Conservation (phyloP, 2,113 vertebrate species). For the Emydocephalus ijimae region DNA sequence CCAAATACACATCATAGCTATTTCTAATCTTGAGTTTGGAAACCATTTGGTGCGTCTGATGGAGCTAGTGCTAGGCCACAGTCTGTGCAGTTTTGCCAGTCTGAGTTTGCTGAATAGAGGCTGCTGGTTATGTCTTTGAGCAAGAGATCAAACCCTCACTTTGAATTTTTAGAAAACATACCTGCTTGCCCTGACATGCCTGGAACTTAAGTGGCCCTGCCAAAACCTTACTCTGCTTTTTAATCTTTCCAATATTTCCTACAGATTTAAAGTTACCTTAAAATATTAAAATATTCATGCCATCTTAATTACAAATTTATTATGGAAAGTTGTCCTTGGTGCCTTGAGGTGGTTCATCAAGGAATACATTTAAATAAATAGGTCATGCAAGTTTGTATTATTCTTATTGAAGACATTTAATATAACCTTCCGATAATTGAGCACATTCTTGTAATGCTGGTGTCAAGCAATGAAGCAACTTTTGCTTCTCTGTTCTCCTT, state of each 20-base stretch:
- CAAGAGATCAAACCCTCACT: not conserved
- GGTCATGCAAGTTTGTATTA: not conserved
- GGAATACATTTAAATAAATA: not conserved
- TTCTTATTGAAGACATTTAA: not conserved
- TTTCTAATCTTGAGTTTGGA: not conserved
- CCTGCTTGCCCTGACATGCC: not conserved
- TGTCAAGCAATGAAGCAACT: not conserved
- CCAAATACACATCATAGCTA: not conserved
- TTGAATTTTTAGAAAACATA: not conserved
- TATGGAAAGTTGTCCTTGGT: not conserved
- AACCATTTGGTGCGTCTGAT: not conserved
- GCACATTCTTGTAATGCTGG: not conserved
- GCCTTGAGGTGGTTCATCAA: not conserved
- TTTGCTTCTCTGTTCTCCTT: accelerated
- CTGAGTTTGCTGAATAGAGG: not conserved
- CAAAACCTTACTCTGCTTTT: not conserved
- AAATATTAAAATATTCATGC: not conserved
- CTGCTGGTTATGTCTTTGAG: not conserved
- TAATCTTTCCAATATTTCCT: not conserved
- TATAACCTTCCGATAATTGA: not conserved
- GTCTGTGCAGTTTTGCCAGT: not conserved
- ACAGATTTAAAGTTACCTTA: not conserved
- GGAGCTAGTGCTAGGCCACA: not conserved
- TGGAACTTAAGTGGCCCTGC: not conserved
- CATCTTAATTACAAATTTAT: not conserved